Percentiles rank a stretch among this genome's conserved stretches.
These are phyloP conservation scores for Athalia cordata DNA, from an alignment of 2,888 invertebrate species.

Conservation along the genomic window DNA sequence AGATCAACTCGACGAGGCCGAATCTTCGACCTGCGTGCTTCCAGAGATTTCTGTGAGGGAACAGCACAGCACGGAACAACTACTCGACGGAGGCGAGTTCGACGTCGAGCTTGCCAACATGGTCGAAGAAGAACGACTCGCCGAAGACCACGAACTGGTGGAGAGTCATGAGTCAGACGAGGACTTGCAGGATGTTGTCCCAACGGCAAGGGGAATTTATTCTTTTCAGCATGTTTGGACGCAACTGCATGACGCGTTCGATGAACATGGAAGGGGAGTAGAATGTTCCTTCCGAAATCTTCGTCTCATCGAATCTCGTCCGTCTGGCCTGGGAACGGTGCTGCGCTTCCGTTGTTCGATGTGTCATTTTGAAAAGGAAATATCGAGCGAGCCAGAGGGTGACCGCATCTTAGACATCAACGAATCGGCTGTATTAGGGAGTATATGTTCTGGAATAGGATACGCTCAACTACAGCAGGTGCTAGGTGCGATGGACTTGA, in stretches of 20 bases:
- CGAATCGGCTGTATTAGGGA: neutral
- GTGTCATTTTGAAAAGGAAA: neutral
- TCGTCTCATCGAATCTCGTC: neutral
- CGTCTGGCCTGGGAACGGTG: neutral
- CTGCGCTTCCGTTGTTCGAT: neutral
- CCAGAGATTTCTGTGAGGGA: too few species aligned
- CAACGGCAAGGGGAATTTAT: neutral
- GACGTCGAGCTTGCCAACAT: neutral
- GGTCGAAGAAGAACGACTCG: neutral
- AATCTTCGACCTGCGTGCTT: too few species aligned
- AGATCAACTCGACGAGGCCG: too few species aligned
- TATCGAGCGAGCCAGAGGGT: neutral
- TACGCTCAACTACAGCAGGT: neutral
- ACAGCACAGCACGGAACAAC: too few species aligned
- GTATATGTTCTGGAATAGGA: constrained; percentile 8
- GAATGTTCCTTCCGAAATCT: neutral
- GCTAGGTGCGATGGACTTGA: constrained; percentile 4
- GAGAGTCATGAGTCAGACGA: neutral
- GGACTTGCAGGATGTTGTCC: neutral
- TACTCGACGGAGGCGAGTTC: too few species aligned
- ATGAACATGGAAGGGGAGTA: neutral
- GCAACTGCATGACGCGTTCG: neutral
- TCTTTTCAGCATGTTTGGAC: constrained; percentile 4
- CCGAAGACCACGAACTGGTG: neutral
- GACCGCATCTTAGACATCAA: neutral